phyloP scores from a whole-genome alignment of 2,797 vertebrate genomes.

The Onychomys torridus region DNA sequence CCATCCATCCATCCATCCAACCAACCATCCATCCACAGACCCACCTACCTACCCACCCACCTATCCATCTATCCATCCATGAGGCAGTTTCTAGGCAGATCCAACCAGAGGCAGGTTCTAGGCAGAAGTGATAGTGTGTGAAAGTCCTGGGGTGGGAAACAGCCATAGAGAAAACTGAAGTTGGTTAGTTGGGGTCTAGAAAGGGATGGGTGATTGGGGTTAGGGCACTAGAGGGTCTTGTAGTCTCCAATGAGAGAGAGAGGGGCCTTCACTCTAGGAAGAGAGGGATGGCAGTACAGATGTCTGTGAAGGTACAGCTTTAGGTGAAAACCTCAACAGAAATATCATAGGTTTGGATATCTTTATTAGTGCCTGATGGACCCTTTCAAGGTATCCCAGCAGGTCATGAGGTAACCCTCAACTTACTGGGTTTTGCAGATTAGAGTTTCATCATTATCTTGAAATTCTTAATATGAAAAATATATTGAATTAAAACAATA shows the following conservation, averaged over 20 bases:
- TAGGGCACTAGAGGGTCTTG: not conserved
- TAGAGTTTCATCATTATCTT: not conserved
- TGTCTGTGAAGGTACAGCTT: not conserved
- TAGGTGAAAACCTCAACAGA: not conserved
- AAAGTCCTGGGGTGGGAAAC: not conserved
- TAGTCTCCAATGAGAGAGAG: not conserved
- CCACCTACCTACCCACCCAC: rapidly evolving
- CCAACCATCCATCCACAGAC: too few species aligned
- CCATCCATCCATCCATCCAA: too few species aligned
- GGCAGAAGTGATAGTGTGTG: not conserved
- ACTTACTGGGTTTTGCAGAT: not conserved
- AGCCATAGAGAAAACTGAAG: not conserved
- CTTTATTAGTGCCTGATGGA: not conserved
- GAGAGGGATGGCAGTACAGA: not conserved
- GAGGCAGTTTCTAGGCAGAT: not conserved
- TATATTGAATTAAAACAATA: not conserved
- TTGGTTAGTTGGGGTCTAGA: rapidly evolving
- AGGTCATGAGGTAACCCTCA: not conserved
- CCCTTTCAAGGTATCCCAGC: not conserved
- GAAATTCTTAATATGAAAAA: not conserved
- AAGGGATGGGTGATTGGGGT: rapidly evolving
- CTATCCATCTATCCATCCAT: not conserved
- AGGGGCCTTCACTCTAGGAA: not conserved
- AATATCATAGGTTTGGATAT: not conserved
- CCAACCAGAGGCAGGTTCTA: not conserved